Percentiles rank a stretch among this genome's conserved stretches.
Evolutionary conservation across 2,797 vertebrate genomes (phyloP).

Genomic region (Periparus ater): DNA sequence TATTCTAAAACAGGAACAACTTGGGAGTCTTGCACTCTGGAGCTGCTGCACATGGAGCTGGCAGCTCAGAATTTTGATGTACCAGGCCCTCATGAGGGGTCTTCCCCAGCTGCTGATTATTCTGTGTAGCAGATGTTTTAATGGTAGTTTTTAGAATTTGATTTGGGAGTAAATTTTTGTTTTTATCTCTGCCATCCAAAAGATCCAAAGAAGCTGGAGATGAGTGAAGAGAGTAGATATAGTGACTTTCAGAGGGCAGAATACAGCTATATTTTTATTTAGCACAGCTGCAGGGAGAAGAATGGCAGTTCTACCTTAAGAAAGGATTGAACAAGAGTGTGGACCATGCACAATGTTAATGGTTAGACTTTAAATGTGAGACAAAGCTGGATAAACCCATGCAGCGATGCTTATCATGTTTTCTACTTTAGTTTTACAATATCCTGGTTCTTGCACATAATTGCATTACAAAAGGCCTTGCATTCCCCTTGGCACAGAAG

Average conservation of each 20-base stretch:
- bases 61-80: neutral
- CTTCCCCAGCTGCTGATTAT: neutral
- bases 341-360: neutral
- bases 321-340: neutral
- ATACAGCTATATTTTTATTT: neutral
- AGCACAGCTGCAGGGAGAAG: neutral
- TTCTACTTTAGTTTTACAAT: constrained; percentile 19
- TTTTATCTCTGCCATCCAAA: neutral
- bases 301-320: neutral
- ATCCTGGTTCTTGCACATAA: neutral
- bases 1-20: neutral
- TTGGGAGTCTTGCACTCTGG: neutral
- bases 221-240: neutral
- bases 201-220: neutral
- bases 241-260: neutral
- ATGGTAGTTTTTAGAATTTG: neutral
- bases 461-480: neutral
- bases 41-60: neutral
- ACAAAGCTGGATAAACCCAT: neutral
- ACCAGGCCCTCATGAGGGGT: neutral
- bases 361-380: constrained; percentile 17
- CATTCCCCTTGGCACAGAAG: constrained; percentile 7
- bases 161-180: neutral
- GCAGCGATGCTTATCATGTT: neutral
- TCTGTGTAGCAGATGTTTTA: neutral